phyloP scores from a whole-genome alignment of 92 coral and sea anemone species.

The Umimayanthus kanabou region DNA sequence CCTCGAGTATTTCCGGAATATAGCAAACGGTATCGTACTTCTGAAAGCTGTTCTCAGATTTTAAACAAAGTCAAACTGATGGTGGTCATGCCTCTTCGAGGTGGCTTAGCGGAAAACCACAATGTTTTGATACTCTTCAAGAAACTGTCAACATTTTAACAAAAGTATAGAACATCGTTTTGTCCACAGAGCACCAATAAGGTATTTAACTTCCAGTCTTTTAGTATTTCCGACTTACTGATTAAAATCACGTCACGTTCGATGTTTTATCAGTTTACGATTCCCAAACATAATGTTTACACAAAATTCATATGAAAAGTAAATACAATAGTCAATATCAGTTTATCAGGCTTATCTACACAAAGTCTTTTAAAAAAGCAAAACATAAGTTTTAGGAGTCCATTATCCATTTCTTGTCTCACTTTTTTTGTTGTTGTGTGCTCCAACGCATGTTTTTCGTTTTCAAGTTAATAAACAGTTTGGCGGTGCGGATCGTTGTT shows the following conservation, averaged over 20 bases:
- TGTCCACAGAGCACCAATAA: no score
- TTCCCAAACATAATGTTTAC: constrained; percentile 6
- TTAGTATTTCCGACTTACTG: neutral
- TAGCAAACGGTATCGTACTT: neutral
- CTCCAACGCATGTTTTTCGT: neutral
- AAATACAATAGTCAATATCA: neutral
- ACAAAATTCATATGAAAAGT: neutral
- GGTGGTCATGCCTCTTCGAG: neutral
- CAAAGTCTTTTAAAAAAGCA: neutral
- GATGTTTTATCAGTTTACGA: no score
- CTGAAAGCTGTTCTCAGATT: neutral
- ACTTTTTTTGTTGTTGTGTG: no score
- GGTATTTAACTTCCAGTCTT: neutral
- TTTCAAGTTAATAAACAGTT: neutral
- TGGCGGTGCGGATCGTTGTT: neutral
- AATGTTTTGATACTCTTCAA: neutral
- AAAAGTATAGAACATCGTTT: neutral
- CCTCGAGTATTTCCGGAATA: constrained; percentile 1
- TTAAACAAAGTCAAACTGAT: neutral
- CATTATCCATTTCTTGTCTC: neutral
- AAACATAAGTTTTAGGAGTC: neutral
- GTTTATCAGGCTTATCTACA: neutral
- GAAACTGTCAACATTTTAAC: neutral
- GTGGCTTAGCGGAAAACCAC: neutral
- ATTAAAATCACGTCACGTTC: neutral